Evolutionary conservation across 2,797 vertebrate genomes (phyloP).

Genomic region (Myotis vivesi): DNA sequence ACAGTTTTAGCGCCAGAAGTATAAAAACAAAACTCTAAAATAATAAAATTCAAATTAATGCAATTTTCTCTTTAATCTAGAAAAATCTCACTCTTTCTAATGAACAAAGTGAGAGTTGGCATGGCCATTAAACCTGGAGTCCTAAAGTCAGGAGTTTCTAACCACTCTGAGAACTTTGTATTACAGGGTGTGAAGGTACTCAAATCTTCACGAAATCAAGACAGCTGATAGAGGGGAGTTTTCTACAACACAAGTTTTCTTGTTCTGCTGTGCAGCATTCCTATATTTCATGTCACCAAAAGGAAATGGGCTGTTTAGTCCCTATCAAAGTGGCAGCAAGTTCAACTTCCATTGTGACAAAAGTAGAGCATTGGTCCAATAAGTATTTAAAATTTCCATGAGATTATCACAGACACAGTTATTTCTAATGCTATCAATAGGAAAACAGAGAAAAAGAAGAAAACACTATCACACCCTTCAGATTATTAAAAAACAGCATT

Average conservation of each 20-base stretch:
- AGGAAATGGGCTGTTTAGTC: not conserved
- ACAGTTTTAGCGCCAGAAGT: not conserved
- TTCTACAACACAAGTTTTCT: not conserved
- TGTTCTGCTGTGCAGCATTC: not conserved
- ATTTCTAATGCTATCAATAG: not conserved
- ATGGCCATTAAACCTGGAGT: not conserved
- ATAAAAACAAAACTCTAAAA: slow-evolving; percentile 37
- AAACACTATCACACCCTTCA: not conserved
- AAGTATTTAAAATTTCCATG: not conserved
- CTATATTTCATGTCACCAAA: not conserved
- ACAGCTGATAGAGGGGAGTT: not conserved
- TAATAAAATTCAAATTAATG: slow-evolving; percentile 34
- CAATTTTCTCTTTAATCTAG: slow-evolving; percentile 12
- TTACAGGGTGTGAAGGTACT: not conserved
- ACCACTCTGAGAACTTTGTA: not conserved
- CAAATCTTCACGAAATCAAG: not conserved
- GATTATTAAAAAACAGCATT: not conserved
- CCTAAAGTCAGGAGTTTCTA: not conserved
- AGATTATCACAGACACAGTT: not conserved
- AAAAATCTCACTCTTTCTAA: slow-evolving; percentile 26
- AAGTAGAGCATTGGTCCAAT: not conserved
- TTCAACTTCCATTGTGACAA: not conserved
- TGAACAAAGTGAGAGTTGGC: not conserved
- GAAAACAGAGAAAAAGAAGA: slow-evolving; percentile 43
- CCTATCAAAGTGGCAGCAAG: not conserved